Percentiles rank a stretch among this genome's conserved stretches.
Conservation (phyloP, 2,888 invertebrate genomes). For the Callosobruchus maculatus region DNA sequence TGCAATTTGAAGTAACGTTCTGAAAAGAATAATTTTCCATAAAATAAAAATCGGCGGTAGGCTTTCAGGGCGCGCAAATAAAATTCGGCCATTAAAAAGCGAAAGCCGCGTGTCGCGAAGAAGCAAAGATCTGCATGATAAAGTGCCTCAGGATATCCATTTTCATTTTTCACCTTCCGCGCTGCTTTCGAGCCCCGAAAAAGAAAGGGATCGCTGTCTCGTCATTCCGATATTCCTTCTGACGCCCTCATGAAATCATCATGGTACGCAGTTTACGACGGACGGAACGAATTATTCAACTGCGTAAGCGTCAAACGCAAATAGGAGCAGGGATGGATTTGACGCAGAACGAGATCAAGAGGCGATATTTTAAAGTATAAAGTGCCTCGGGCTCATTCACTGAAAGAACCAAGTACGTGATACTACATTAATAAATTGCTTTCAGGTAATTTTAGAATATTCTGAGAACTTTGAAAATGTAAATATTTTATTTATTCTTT, state of each 20-base stretch:
- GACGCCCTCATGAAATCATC: not conserved
- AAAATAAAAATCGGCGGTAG: too few species aligned
- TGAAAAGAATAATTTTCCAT: too few species aligned
- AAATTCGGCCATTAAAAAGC: too few species aligned
- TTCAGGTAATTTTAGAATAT: too few species aligned
- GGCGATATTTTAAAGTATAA: too few species aligned
- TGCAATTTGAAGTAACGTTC: too few species aligned
- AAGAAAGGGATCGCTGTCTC: not conserved
- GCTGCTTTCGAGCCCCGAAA: not conserved
- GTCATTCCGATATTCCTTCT: not conserved
- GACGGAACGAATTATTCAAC: not conserved
- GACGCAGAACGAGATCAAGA: not conserved
- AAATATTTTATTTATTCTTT: too few species aligned
- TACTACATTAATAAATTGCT: too few species aligned
- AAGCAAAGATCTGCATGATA: not conserved
- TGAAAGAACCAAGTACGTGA: too few species aligned
- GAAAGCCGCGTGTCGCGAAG: not conserved
- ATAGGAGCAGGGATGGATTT: not conserved
- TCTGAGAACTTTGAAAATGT: too few species aligned
- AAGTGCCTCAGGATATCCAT: not conserved
- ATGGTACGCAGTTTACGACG: not conserved
- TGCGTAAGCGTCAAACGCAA: not conserved
- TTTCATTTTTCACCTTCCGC: not conserved
- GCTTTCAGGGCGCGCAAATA: too few species aligned
- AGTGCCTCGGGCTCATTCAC: too few species aligned